Percentiles rank a stretch among this genome's conserved stretches.
phyloP scores from a whole-genome alignment of 1,140 invertebrate genomes.

The Drosophila kikkawai region DNA sequence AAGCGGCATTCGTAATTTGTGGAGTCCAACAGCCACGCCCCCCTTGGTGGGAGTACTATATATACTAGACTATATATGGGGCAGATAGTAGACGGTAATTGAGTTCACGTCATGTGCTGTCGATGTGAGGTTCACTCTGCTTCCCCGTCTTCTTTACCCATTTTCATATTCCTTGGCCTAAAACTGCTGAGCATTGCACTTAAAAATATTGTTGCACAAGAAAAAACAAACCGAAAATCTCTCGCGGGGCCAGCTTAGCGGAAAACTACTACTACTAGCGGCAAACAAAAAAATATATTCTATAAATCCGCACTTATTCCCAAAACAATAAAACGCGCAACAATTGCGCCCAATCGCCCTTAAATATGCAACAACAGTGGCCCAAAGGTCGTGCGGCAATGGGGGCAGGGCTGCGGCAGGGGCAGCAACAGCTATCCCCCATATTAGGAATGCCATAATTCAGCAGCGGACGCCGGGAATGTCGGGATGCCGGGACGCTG shows the following conservation, averaged over 20 bases:
- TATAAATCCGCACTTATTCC: conserved; percentile 82
- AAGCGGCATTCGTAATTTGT: conserved; percentile 78
- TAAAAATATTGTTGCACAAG: conserved; percentile 48
- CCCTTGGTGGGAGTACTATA: conserved; percentile 22
- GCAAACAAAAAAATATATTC: conserved; percentile 48
- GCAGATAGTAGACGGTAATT: conserved; percentile 45
- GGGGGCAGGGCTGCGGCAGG: not conserved
- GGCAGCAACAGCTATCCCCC: conserved; percentile 36
- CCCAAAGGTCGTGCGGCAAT: conserved; percentile 16
- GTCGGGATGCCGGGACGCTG: conserved; percentile 34
- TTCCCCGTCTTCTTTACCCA: not conserved
- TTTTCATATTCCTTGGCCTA: conserved; percentile 23
- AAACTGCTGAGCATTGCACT: conserved; percentile 40
- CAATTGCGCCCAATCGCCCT: conserved; percentile 74
- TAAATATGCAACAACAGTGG: conserved; percentile 69
- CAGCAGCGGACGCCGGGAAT: conserved; percentile 55
- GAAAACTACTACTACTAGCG: conserved; percentile 31
- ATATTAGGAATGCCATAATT: conserved; percentile 78
- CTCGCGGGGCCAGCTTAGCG: conserved; percentile 35
- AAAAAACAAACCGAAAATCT: conserved; percentile 32
- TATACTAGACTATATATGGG: not conserved
- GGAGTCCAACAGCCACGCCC: conserved; percentile 60
- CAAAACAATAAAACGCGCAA: conserved; percentile 82
- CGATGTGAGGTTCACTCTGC: conserved; percentile 14
- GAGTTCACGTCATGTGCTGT: conserved; percentile 72